Evolutionary conservation across 2,113 vertebrate genomes (phyloP), one percentile per base, ranked within the genome.

Genomic region (Mastomys coucha): DNA sequence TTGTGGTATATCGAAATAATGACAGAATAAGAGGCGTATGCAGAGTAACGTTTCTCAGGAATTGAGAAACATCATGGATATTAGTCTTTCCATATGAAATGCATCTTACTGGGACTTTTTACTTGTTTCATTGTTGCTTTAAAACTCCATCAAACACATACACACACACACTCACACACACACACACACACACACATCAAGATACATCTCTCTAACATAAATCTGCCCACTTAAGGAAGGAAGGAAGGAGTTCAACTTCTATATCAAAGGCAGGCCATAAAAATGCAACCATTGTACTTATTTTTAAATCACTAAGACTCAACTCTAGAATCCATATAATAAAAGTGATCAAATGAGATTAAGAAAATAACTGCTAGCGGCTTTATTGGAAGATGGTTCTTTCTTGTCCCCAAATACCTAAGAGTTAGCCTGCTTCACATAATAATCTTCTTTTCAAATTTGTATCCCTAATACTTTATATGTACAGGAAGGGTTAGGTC

Each of bases 1-100:
- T 70, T 20, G 84, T 17, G 49, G 0, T 51, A 0, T 80, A 51
- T 49, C 14, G 76, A 96, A 81, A 33, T 95, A 94, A 96, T 76
- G 73, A 88, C 42, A 94, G 58, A 92, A 87, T 91, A 92, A 93
- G 39, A 92, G 8, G 97, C 95, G 87, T 87, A 96, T 72, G 77
- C 7, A 89, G 89, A 91, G 28, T 53, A 95, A 84, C 0, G 39
- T 91, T 96, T 96, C n/a, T 88, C 65, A 92, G 31, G 80, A 88
- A 77, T 28, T 87, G 13, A 89, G 94, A 93, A 45, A 31, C 1
- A 86, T 16, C 2, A 42, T 11, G 36, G 24, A 22, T 24, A 5
- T 77, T 65, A 67, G 9, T 95, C n/a, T 89, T 93, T 95, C 77
- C 45, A 33, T 60, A 10, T 96, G 69, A 94, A 95, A 96, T 73